Evolutionary conservation across 1,140 invertebrate genomes (phyloP), one percentile per base, ranked within the genome.

Genomic region (Anoplolepis gracilipes): DNA sequence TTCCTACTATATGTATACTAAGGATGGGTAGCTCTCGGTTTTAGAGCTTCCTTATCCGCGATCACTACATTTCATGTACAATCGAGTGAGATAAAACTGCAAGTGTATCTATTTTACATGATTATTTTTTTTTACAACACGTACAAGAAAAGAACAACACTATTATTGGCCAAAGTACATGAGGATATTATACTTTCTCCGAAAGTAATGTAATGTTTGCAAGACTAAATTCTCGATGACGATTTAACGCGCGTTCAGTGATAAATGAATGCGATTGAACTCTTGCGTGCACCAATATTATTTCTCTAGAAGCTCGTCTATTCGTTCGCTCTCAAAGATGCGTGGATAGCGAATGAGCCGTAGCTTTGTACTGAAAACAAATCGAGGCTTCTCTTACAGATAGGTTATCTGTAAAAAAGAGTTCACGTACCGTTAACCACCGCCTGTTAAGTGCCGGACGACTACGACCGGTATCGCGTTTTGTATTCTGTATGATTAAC

Each of bases 401-500:
- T 55, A 28, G 77, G 22, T 25, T 13, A 11, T 11, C 28, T 11
- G 28, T 42, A 33, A 78, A 79, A 81, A 73, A 84, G 55, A 49
- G 69, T 84, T 72, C n/a, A 53, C 49, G n/a, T 1, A 10, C 39
- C 57, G n/a, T 62, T 65, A 53, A 82, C 25, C 85, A 46, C 5
- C 33, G 33, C 16, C 70, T 39, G 81, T 73, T 78, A 87, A 87
- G 49, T 49, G 75, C 64, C 39, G n/a, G 67, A 33, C 55, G 79
- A 36, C 62, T 39, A 49, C 62, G 30, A 30, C 25, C 75, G 36
- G n/a, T 55, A 86, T 86, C 39, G 85, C 72, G 46, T 81, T 65
- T 59, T 75, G 57, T 73, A 77, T 65, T 87, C 61, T 77, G 28
- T 86, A 67, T 87, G 86, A 87, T 87, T 87, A 88, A 88, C 85